Evolutionary conservation across 2,113 vertebrate genomes (phyloP).

Genomic region (Sebastes schlegelii): DNA sequence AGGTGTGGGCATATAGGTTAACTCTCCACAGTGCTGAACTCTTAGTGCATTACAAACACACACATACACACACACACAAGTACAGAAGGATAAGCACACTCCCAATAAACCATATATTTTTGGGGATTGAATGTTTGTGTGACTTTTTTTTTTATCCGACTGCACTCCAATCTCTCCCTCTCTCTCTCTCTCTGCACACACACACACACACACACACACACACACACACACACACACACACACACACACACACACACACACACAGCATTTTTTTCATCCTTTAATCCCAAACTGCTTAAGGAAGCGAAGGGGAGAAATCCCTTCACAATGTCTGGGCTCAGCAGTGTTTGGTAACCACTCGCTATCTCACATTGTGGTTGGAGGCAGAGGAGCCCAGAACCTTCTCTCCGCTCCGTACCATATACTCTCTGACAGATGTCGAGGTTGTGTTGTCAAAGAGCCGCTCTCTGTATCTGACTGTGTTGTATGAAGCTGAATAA

Average conservation of each 20-base stretch:
- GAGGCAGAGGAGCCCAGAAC: slow-evolving; percentile 60
- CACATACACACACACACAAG: slow-evolving; percentile 13
- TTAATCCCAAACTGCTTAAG: slow-evolving; percentile 85
- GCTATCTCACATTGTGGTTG: slow-evolving; percentile 68
- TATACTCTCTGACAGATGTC: slow-evolving; percentile 66
- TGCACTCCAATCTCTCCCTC: slow-evolving; percentile 45
- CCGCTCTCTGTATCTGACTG: slow-evolving; percentile 41
- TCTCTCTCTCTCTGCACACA: slow-evolving; percentile 16
- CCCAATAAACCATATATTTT: slow-evolving; percentile 32
- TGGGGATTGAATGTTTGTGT: slow-evolving; percentile 3
- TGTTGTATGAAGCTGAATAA: slow-evolving; percentile 44
- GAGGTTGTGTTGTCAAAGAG: slow-evolving; percentile 53
- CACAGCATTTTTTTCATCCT: slow-evolving; percentile 74
- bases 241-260: slow-evolving; percentile 41
- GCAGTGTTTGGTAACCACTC: slow-evolving; percentile 71
- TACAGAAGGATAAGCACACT: slow-evolving; percentile 20
- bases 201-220: slow-evolving; percentile 43
- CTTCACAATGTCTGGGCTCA: slow-evolving; percentile 80
- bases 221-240: slow-evolving; percentile 36
- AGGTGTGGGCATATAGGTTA: slow-evolving; percentile 17
- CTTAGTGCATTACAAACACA: slow-evolving; percentile 9
- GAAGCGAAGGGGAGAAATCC: slow-evolving; percentile 83
- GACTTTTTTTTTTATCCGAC: slow-evolving; percentile 47
- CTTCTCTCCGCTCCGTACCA: slow-evolving; percentile 47
- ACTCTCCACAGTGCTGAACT: slow-evolving; percentile 12